Evolutionary conservation across 2,888 invertebrate genomes (phyloP).

Genomic region (Polydrusus cervinus): DNA sequence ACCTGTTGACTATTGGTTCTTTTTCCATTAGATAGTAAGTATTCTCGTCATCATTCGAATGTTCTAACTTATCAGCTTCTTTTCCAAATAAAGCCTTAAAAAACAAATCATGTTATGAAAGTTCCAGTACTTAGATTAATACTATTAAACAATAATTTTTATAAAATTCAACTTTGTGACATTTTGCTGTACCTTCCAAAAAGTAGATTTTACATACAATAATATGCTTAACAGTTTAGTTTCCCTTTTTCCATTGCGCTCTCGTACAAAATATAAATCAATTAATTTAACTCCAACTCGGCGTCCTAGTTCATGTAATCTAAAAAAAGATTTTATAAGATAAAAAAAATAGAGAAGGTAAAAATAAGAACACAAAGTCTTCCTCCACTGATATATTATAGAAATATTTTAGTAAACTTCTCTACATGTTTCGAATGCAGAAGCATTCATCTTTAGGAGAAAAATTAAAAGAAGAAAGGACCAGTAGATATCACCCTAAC

Average conservation of each 20-base stretch:
- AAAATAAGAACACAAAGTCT: too few species aligned
- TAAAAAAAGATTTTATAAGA: too few species aligned
- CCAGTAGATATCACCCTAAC: too few species aligned
- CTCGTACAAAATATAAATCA: conserved; percentile 94
- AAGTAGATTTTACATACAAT: conserved; percentile 94
- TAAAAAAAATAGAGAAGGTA: too few species aligned
- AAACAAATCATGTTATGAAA: neutral
- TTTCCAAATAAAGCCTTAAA: conserved; percentile 93
- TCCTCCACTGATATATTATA: too few species aligned
- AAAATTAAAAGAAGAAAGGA: too few species aligned
- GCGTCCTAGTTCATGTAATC: conserved; percentile 94
- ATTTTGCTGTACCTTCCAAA: conserved; percentile 93
- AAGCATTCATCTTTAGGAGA: too few species aligned
- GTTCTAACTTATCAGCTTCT: conserved; percentile 98
- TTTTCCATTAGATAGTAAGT: conserved; percentile 99
- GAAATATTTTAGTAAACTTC: too few species aligned
- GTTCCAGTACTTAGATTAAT: too few species aligned
- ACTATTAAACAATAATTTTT: too few species aligned
- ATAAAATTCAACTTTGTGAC: too few species aligned
- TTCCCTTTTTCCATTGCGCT: conserved; percentile 95
- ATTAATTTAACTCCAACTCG: conserved; percentile 95
- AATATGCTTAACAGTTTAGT: conserved; percentile 95
- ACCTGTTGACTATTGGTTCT: conserved; percentile 96
- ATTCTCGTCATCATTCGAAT: conserved; percentile 98
- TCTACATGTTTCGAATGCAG: too few species aligned